phyloP scores from a whole-genome alignment of 2,113 vertebrate species.

The Grammomys dolichurus region DNA sequence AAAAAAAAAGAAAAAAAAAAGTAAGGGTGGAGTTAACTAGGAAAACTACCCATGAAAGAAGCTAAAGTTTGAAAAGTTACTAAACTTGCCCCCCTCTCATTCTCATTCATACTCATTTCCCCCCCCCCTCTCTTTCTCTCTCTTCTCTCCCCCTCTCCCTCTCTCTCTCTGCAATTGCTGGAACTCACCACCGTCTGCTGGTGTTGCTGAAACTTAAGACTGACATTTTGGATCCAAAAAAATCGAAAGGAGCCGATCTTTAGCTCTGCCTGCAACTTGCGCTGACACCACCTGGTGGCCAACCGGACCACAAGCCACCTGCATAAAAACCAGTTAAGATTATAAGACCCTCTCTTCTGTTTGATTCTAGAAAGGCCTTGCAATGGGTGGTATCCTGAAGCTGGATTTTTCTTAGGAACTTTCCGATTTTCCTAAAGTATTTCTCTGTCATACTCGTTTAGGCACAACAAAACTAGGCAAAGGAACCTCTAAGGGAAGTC shows the following conservation, averaged over 20 bases:
- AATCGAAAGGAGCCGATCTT: constrained; percentile 95
- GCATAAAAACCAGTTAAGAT: constrained; percentile 30
- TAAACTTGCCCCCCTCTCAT: background rate
- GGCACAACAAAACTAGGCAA: constrained; percentile 15
- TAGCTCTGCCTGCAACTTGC: constrained; percentile 92
- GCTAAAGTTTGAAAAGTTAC: background rate
- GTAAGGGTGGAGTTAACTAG: background rate
- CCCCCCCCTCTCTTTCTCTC: too few species aligned
- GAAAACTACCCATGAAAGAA: constrained; percentile 26
- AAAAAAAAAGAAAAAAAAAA: background rate
- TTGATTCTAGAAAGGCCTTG: background rate
- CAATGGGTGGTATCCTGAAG: background rate
- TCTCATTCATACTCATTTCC: too few species aligned
- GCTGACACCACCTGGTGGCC: constrained; percentile 92
- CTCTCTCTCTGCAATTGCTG: background rate
- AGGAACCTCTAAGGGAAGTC: background rate
- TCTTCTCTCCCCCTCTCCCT: background rate
- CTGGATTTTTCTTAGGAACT: background rate
- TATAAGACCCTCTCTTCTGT: constrained; percentile 14
- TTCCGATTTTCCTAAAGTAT: background rate
- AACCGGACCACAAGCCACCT: constrained; percentile 94
- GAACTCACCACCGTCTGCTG: constrained; percentile 94
- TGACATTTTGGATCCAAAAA: constrained; percentile 94
- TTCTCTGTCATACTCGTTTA: background rate
- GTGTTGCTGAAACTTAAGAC: constrained; percentile 92